These are phyloP conservation scores for Bujurquina vittata DNA, from an alignment of 2,113 vertebrate species.

Conservation along the genomic window DNA sequence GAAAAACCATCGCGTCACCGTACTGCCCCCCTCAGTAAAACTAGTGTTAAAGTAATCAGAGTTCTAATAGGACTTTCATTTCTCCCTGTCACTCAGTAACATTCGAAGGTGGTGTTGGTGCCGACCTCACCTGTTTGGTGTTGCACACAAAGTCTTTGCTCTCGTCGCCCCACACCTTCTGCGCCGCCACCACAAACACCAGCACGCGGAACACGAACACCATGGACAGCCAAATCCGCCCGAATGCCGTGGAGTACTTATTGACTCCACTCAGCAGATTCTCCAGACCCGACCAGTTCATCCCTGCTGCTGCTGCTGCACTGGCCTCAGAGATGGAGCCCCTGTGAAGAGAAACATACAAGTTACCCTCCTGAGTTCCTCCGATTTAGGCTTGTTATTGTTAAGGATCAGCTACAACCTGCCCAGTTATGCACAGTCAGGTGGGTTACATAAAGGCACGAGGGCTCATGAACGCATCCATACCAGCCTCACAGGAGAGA, in stretches of 20 bases:
- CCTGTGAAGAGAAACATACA: not conserved
- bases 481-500: not conserved
- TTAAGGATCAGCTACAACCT: not conserved
- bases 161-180: slow-evolving; percentile 92
- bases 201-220: slow-evolving; percentile 93
- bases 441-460: not conserved
- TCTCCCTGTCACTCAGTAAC: not conserved
- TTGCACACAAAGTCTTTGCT: slow-evolving; percentile 95
- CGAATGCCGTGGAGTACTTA: slow-evolving; percentile 92
- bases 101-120: not conserved
- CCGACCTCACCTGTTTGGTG: slow-evolving; percentile 80
- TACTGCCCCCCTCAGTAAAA: too few relatives aligned
- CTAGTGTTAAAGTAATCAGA: too few relatives aligned
- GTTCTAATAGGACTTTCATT: not conserved
- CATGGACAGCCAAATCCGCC: slow-evolving; percentile 94
- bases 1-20: too few relatives aligned
- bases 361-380: not conserved
- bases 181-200: slow-evolving; percentile 93
- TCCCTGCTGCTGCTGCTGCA: slow-evolving; percentile 54
- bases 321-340: slow-evolving; percentile 2
- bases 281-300: slow-evolving; percentile 90
- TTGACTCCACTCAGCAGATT: slow-evolving; percentile 89
- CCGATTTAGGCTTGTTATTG: not conserved
- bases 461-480: not conserved
- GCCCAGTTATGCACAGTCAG: not conserved